Evolutionary conservation across 2,888 invertebrate species (phyloP).

Genomic region (Polyploca ridens): DNA sequence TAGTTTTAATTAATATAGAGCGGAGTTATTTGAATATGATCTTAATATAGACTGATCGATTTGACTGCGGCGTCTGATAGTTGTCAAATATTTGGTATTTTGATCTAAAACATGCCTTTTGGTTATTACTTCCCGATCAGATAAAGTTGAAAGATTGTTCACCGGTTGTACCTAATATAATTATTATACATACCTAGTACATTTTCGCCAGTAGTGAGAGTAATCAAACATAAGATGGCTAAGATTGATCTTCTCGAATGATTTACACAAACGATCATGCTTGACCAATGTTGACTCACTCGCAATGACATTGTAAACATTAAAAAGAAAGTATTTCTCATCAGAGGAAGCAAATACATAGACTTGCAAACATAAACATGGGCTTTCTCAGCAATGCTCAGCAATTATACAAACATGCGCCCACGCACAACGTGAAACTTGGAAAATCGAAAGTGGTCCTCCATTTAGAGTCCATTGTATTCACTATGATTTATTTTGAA

Average conservation of each 20-base stretch:
- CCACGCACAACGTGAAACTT: slow-evolving; percentile 41
- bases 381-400: slow-evolving; percentile 11
- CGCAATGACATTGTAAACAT: slow-evolving; percentile 3
- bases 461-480: slow-evolving; percentile 14
- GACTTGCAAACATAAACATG: slow-evolving; percentile 22
- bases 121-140: no score
- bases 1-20: background rate
- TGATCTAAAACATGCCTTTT: no score
- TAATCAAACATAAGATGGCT: background rate
- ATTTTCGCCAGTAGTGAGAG: background rate
- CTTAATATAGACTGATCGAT: no score
- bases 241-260: background rate
- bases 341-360: background rate
- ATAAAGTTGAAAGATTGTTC: no score
- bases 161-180: no score
- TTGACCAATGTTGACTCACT: background rate
- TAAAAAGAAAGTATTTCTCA: slow-evolving; percentile 9
- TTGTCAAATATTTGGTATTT: no score
- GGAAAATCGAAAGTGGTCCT: slow-evolving; percentile 47
- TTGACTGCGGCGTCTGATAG: no score
- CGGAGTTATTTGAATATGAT: no score
- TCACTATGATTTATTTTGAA: background rate
- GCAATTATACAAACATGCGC: slow-evolving; percentile 34
- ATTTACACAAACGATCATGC: background rate
- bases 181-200: no score